A percentile compares a stretch with the other conserved stretches of the same genome.
phyloP scores from a whole-genome alignment of 2,797 vertebrate species.

The Cebuella pygmaea region DNA sequence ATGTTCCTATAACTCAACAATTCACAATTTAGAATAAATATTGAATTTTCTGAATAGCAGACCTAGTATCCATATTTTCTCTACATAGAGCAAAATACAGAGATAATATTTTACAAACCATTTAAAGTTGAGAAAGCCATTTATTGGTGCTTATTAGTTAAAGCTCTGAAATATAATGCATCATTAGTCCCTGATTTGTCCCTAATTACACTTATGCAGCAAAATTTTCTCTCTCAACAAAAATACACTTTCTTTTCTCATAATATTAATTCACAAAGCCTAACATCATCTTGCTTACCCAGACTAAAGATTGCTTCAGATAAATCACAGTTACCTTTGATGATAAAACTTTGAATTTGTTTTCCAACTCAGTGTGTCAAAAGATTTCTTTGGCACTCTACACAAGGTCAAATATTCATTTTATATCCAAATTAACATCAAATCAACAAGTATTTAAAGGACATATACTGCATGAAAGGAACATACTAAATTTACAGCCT shows the following conservation, averaged over 20 bases:
- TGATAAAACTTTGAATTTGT: neutral
- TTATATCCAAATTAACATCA: neutral
- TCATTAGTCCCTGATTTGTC: constrained; percentile 63
- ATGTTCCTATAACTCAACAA: constrained; percentile 50
- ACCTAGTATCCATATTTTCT: constrained; percentile 33
- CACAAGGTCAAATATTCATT: neutral
- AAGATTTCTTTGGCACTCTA: neutral
- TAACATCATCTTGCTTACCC: neutral
- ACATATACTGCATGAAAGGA: neutral
- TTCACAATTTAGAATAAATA: constrained; percentile 62
- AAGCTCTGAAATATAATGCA: constrained; percentile 56
- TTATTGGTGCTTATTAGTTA: constrained; percentile 55
- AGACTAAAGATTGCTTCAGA: constrained; percentile 2
- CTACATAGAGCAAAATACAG: neutral
- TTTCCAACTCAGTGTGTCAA: neutral
- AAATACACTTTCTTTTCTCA: constrained; percentile 37
- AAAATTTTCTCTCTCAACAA: constrained; percentile 51
- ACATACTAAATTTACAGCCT: neutral
- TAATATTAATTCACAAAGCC: neutral
- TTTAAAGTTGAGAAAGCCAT: constrained; percentile 52
- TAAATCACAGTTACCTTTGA: neutral
- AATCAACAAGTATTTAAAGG: neutral
- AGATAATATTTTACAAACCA: constrained; percentile 55
- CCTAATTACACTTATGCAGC: constrained; percentile 50
- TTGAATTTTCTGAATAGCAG: constrained; percentile 46